Base-by-base conservation (phyloP, 2,113 vertebrate genomes). In the Laticauda colubrina region DNA sequence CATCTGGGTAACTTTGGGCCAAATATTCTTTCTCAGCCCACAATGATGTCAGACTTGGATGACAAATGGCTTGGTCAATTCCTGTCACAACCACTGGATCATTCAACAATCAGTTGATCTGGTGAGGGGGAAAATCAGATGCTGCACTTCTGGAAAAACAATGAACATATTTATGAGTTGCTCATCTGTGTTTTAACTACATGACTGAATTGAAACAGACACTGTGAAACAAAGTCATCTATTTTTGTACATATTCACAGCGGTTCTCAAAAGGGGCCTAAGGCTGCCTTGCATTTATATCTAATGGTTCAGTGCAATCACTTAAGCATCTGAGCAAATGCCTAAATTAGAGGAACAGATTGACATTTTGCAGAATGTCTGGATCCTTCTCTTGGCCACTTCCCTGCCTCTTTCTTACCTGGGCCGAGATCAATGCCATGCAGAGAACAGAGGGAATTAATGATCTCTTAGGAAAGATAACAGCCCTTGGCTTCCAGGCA, bases 401-500 rank as follows among this genome's bases (percentile, higher is more conserved):
- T 45, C 15, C 54, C 55, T 23, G 81, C 81, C 34, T 48, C 57
- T 57, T 34, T 43, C 81, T 57, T 86, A 45, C 75, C 90, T 86
- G 75, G 81, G 39, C 85, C 6, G 18, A 45, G 26, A n/a, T 7
- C 43, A 21, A 23, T 91, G 91, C 57, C 56, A 21, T 51, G 23
- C 45, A 61, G 75, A 39, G 54, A 14, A 91, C 55, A 59, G 34
- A 61, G 81, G 43, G 90, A 87, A 59, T 34, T 61, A 91, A 91
- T n/a, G 55, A 87, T 87, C 85, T 85, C 85, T 34, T 91, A 7
- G 20, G 91, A 61, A 91, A 87, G 91, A 87, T 91, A 91, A 59
- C 91, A 61, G 91, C 5, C n/a, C 85, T 87, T 48, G 56, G 56
- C 85, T 88, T 61, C 85, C 85, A 91, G 55, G 92, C 56, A 96